Conservation (phyloP, 2,888 invertebrate species). For the Cerastis rubricosa region DNA sequence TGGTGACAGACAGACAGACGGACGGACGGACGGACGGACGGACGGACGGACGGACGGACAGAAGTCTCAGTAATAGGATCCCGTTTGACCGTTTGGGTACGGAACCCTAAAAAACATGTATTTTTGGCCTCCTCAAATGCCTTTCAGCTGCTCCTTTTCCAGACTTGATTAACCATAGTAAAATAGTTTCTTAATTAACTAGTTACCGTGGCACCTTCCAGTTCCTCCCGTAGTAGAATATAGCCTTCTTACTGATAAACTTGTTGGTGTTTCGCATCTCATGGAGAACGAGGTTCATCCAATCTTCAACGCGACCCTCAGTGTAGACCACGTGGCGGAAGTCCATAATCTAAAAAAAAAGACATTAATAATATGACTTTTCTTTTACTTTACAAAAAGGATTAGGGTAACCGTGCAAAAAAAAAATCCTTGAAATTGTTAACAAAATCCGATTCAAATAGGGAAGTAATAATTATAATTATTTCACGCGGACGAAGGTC, state of each 20-base stretch:
- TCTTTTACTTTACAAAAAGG: no score
- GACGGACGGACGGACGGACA: no score
- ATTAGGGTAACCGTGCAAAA: no score
- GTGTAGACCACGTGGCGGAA: constrained; percentile 93
- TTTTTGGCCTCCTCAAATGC: background rate
- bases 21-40: no score
- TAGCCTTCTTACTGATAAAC: constrained; percentile 96
- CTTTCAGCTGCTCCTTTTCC: background rate
- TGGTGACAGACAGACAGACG: no score
- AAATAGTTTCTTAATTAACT: background rate
- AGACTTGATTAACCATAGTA: background rate
- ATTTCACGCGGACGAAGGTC: no score
- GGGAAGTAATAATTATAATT: no score
- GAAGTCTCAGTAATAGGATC: no score
- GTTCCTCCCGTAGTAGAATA: constrained; percentile 96
- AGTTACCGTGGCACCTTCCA: constrained; percentile 91
- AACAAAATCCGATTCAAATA: no score
- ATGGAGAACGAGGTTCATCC: constrained; percentile 96
- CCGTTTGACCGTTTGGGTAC: no score
- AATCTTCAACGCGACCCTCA: constrained; percentile 96
- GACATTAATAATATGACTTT: background rate
- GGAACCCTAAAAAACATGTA: no score
- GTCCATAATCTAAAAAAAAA: constrained; percentile 92
- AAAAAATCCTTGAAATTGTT: no score
- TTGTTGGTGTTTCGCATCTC: constrained; percentile 97